A percentile compares a stretch with the other conserved stretches of the same genome.
Evolutionary conservation across 2,113 vertebrate genomes (phyloP).

Genomic region (Rana temporaria): DNA sequence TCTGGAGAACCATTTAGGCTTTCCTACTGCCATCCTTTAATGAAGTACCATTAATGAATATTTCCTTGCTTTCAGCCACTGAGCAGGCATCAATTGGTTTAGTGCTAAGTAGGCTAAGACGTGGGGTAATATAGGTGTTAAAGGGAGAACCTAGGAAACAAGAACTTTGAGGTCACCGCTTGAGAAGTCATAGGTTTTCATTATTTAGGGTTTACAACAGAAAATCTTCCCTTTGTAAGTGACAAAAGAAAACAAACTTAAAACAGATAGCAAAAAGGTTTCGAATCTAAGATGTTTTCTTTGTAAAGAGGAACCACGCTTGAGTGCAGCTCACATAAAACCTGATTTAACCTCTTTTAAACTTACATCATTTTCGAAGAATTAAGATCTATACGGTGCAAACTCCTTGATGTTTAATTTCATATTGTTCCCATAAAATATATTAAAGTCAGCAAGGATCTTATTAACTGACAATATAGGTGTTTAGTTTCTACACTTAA

Average conservation of each 20-base stretch:
- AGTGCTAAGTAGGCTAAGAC: conserved; percentile 75
- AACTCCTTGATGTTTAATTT: conserved; percentile 53
- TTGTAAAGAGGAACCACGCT: conserved; percentile 75
- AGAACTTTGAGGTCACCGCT: conserved; percentile 72
- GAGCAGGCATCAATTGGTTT: conserved; percentile 78
- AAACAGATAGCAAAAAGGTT: conserved; percentile 74
- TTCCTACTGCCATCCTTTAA: conserved; percentile 77
- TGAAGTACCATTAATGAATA: conserved; percentile 89
- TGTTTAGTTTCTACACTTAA: conserved; percentile 65
- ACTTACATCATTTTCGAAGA: conserved; percentile 58
- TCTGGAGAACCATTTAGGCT: conserved; percentile 74
- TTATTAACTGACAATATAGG: conserved; percentile 58
- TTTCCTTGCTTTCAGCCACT: conserved; percentile 78
- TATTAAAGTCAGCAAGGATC: conserved; percentile 61
- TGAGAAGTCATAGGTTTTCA: conserved; percentile 79
- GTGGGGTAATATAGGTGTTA: conserved; percentile 79
- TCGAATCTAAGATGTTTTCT: conserved; percentile 68
- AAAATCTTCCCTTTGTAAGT: conserved; percentile 81
- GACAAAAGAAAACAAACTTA: conserved; percentile 83
- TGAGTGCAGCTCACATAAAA: conserved; percentile 77
- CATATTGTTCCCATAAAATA: conserved; percentile 73
- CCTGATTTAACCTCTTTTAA: conserved; percentile 68
- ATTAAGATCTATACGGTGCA: conserved; percentile 52
- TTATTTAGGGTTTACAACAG: conserved; percentile 82
- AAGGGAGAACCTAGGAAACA: conserved; percentile 82